Percentiles rank a stretch among this genome's conserved stretches.
These are phyloP conservation scores for Tinea pellionella DNA, from an alignment of 2,888 invertebrate genomes.

Conservation along the genomic window DNA sequence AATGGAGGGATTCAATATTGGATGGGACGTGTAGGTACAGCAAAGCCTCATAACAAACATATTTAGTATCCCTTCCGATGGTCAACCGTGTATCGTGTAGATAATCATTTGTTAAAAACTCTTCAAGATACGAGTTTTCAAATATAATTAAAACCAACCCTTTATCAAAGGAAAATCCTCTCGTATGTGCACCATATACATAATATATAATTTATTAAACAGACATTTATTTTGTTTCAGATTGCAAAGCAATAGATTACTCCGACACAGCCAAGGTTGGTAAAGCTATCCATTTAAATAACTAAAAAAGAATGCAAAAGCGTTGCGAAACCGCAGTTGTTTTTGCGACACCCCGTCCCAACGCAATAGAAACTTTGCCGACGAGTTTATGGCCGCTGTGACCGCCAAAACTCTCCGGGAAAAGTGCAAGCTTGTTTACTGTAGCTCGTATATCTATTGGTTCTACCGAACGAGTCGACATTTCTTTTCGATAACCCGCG, in stretches of 20 bases:
- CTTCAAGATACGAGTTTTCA: background rate
- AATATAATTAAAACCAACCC: background rate
- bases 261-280: background rate
- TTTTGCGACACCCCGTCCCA: constrained; percentile 22
- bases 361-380: constrained; percentile 53
- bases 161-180: background rate
- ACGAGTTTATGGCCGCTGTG: constrained; percentile 58
- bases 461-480: constrained; percentile 31
- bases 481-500: constrained; percentile 61
- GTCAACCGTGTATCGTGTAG: constrained; percentile 4
- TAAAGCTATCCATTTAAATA: background rate
- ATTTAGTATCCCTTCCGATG: constrained; percentile 38
- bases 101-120: background rate
- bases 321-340: constrained; percentile 20
- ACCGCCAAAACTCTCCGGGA: constrained; percentile 57
- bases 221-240: constrained; percentile 4
- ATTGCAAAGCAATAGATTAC: background rate
- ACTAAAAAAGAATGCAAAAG: constrained; percentile 28
- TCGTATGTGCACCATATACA: background rate
- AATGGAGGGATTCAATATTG: constrained; percentile 58
- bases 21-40: constrained; percentile 37
- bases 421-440: constrained; percentile 67
- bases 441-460: constrained; percentile 18
- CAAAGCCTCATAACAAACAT: constrained; percentile 65
- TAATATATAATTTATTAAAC: background rate